Evolutionary conservation across 2,113 vertebrate genomes (phyloP).

Genomic region (Aleadryas rufinucha): DNA sequence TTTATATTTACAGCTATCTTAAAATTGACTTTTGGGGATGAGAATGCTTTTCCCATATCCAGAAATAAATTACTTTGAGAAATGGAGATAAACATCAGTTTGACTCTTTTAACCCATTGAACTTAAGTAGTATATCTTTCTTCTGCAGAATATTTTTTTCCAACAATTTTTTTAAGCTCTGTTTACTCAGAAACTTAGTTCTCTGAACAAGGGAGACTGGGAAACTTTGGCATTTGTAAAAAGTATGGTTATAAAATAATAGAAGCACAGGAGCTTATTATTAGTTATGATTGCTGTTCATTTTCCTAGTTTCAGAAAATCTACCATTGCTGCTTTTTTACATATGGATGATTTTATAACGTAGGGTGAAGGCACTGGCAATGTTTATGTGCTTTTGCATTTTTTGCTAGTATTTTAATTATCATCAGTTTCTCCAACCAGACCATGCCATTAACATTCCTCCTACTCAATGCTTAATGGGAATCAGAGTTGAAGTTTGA

Average conservation of each 20-base stretch:
- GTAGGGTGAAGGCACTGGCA: background rate
- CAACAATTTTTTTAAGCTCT: background rate
- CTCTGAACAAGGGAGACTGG: background rate
- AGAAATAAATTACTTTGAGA: background rate
- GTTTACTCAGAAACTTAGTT: background rate
- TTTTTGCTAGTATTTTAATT: conserved; percentile 7
- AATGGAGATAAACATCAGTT: background rate
- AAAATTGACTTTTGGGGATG: background rate
- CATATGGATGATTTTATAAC: background rate
- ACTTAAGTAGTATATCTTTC: background rate
- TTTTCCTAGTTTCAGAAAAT: background rate
- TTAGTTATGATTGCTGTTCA: background rate
- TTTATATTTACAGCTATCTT: background rate
- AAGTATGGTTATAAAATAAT: background rate
- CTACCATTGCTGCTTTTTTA: background rate
- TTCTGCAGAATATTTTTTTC: background rate
- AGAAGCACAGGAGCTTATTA: background rate
- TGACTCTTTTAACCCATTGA: background rate
- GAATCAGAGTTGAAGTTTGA: background rate
- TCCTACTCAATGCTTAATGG: background rate
- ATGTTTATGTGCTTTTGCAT: background rate
- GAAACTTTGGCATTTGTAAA: background rate
- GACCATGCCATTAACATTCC: background rate
- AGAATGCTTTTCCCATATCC: background rate
- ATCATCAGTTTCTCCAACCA: background rate